Percentiles rank a stretch among this genome's conserved stretches.
These are phyloP conservation scores for Larimichthys crocea DNA, from an alignment of 2,113 vertebrate genomes.

Conservation along the genomic window DNA sequence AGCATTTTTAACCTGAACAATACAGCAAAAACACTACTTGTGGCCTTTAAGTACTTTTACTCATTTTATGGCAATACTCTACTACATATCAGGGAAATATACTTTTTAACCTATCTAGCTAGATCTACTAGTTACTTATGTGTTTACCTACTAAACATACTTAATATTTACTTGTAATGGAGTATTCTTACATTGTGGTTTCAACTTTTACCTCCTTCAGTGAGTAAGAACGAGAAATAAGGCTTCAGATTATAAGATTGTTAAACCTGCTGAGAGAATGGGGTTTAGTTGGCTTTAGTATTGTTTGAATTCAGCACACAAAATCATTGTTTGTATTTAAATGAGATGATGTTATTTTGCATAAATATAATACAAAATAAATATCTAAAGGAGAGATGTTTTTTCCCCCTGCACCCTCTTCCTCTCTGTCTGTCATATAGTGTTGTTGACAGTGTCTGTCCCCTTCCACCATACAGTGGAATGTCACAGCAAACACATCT, in stretches of 20 bases:
- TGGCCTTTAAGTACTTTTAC: neutral
- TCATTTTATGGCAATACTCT: neutral
- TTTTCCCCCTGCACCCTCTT: constrained; percentile 2
- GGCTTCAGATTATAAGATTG: neutral
- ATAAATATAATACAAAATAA: constrained; percentile 14
- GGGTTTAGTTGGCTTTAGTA: neutral
- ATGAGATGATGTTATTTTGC: neutral
- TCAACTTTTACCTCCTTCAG: neutral
- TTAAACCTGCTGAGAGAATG: neutral
- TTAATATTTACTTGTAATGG: neutral
- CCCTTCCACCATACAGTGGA: constrained; percentile 70
- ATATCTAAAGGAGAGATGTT: constrained; percentile 29
- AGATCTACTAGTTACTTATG: too few species aligned
- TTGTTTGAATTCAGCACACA: neutral
- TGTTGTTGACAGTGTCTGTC: constrained; percentile 58
- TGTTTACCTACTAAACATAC: too few species aligned
- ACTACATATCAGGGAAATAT: too few species aligned
- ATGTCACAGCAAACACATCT: constrained; percentile 79
- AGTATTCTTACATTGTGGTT: neutral
- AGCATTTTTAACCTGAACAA: neutral
- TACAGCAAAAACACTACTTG: neutral
- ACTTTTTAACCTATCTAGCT: too few species aligned
- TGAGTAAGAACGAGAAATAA: neutral
- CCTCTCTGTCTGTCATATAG: constrained; percentile 57
- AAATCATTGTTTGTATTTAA: neutral